A percentile compares a stretch with the other conserved stretches of the same genome.
phyloP scores from a whole-genome alignment of 2,113 vertebrate genomes.

The Neolamprologus sp. region DNA sequence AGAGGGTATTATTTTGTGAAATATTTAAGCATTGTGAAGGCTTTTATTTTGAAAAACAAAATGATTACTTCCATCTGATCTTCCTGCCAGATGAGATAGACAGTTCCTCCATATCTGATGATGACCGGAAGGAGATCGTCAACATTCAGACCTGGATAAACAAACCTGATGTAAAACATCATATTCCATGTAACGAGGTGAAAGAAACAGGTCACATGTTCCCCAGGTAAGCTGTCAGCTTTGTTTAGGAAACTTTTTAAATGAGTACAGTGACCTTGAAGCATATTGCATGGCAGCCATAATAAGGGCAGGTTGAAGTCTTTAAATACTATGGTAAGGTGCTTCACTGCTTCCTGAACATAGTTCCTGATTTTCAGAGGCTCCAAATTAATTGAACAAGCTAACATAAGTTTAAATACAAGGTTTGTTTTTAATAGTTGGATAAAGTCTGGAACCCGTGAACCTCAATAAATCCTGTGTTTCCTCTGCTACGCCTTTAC shows the following conservation, averaged over 20 bases:
- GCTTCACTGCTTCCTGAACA: background rate
- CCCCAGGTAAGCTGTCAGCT: conserved; percentile 77
- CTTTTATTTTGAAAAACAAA: background rate
- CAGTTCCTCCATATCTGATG: conserved; percentile 95
- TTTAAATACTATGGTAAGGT: background rate
- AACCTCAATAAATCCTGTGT: background rate
- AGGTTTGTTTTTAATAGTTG: background rate
- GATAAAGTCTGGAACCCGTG: background rate
- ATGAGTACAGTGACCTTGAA: background rate
- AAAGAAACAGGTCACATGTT: conserved; percentile 99
- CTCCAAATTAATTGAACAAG: background rate
- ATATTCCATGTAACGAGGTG: conserved; percentile 93
- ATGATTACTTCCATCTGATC: background rate
- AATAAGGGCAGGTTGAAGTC: background rate
- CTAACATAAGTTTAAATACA: fast-evolving
- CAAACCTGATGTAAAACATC: conserved; percentile 94
- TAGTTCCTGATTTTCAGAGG: background rate
- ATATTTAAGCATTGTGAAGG: background rate
- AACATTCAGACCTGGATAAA: conserved; percentile 98
- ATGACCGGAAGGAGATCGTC: conserved; percentile 94
- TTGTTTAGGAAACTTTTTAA: background rate
- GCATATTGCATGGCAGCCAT: background rate
- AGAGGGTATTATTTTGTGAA: background rate
- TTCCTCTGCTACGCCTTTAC: background rate
- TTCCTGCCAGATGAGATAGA: conserved; percentile 88